Conservation (phyloP, 2,113 vertebrate species). For the Capreolus pygargus region DNA sequence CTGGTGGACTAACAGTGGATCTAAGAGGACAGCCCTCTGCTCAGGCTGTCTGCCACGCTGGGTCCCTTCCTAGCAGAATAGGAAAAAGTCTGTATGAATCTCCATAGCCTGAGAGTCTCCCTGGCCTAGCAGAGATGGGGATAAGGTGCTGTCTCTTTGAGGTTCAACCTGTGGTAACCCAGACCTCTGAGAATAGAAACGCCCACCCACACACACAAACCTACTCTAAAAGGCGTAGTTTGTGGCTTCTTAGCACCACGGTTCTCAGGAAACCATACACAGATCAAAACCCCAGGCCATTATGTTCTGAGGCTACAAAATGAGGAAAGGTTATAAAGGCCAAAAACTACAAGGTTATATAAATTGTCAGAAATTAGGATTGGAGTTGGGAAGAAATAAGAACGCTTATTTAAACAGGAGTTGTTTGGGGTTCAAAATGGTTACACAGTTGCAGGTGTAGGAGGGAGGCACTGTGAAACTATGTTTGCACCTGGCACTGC, state of each 20-base stretch:
- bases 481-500: neutral
- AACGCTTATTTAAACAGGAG: neutral
- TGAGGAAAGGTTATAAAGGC: neutral
- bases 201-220: neutral
- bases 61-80: neutral
- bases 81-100: neutral
- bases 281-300: neutral
- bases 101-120: too few relatives aligned
- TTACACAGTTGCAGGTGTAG: neutral
- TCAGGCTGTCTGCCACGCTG: neutral
- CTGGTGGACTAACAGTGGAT: neutral
- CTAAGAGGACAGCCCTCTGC: neutral
- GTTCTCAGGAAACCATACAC: neutral
- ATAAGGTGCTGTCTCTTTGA: neutral
- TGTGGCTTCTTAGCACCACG: neutral
- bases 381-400: neutral
- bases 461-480: neutral
- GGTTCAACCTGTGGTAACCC: neutral
- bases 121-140: neutral
- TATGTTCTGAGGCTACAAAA: neutral
- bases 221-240: neutral
- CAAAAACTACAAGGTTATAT: neutral
- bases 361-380: neutral
- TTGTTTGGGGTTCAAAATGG: neutral
- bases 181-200: neutral